Evolutionary conservation across 2,888 invertebrate species (phyloP).

Genomic region (Dryadula phaetusa): DNA sequence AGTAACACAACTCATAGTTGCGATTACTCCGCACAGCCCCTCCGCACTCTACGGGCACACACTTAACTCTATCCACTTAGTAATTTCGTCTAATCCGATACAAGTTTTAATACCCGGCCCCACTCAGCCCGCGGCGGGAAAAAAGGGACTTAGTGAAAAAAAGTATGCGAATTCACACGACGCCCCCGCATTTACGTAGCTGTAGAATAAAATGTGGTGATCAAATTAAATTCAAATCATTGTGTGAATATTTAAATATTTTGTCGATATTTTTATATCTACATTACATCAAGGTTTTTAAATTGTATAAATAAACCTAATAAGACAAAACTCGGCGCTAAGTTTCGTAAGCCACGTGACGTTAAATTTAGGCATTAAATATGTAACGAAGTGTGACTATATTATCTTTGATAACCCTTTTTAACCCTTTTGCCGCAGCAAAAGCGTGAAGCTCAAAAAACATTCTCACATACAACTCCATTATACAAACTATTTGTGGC

Average conservation of each 20-base stretch:
- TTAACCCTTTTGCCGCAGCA: too few relatives aligned
- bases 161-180: conserved; percentile 81
- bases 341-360: too few relatives aligned
- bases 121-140: conserved; percentile 73
- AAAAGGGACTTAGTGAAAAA: conserved; percentile 75
- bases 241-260: background rate
- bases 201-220: conserved; percentile 6
- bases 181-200: conserved; percentile 19
- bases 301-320: too few relatives aligned
- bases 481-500: too few relatives aligned
- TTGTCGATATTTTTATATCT: background rate
- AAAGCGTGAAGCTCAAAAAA: too few relatives aligned
- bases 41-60: conserved; percentile 52
- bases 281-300: too few relatives aligned
- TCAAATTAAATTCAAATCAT: conserved; percentile 17
- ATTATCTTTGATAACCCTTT: too few relatives aligned
- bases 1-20: background rate
- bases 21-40: background rate
- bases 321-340: too few relatives aligned
- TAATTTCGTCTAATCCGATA: conserved; percentile 81
- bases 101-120: conserved; percentile 79
- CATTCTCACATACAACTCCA: too few relatives aligned
- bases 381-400: too few relatives aligned
- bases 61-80: conserved; percentile 75
- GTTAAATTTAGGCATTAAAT: too few relatives aligned